Evolutionary conservation across 2,797 vertebrate species (phyloP).

Genomic region (Lepilemur ruficaudatus): DNA sequence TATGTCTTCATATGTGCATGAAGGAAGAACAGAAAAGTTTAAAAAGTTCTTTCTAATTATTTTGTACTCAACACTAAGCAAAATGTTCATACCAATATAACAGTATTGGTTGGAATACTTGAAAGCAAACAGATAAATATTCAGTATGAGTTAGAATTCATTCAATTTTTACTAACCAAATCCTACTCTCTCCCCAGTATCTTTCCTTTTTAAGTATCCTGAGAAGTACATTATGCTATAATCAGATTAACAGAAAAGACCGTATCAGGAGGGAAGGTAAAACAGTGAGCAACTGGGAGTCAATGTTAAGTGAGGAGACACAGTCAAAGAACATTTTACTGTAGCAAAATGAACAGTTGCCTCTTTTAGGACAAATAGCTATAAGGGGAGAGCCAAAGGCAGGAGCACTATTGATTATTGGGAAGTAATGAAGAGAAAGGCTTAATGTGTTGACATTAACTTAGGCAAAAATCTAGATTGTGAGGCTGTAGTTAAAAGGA

Average conservation of each 20-base stretch:
- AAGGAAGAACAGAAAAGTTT: slow-evolving; percentile 52
- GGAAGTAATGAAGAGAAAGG: slow-evolving; percentile 14
- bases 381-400: background rate
- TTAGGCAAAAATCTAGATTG: background rate
- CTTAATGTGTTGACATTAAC: background rate
- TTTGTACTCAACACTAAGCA: background rate
- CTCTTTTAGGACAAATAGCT: background rate
- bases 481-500: background rate
- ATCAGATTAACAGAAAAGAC: background rate
- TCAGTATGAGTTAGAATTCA: background rate
- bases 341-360: background rate
- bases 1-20: slow-evolving; percentile 9
- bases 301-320: background rate
- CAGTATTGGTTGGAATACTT: background rate
- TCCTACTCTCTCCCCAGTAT: background rate
- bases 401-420: background rate
- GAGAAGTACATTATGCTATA: background rate
- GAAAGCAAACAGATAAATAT: background rate
- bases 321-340: background rate
- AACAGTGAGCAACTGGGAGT: background rate
- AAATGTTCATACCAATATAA: slow-evolving; percentile 35
- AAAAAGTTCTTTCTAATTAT: background rate
- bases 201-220: background rate
- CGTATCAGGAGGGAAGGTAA: background rate
- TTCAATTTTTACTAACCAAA: background rate